Evolutionary conservation across 2,888 invertebrate genomes (phyloP).

Genomic region (Drosophila macrospina): DNA sequence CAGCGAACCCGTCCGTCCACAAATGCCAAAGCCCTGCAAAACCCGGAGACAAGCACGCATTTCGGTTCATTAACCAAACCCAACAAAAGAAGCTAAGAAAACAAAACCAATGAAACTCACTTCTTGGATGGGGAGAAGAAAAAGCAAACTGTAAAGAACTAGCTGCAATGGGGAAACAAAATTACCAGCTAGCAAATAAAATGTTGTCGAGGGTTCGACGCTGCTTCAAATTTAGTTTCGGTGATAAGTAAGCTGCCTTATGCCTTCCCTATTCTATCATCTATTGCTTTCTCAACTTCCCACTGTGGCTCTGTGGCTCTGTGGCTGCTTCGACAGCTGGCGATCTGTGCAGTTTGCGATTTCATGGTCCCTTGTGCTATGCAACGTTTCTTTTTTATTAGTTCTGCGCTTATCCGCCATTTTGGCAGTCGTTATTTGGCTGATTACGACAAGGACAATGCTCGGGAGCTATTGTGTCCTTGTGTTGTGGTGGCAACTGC

Average conservation of each 20-base stretch:
- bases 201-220: conserved; percentile 76
- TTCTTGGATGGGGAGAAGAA: conserved; percentile 18
- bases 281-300: no score
- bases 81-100: conserved; percentile 58
- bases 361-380: conserved; percentile 52
- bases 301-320: no score
- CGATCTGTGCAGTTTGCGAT: conserved; percentile 66
- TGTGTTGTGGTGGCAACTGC: conserved; percentile 16
- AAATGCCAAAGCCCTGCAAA: conserved; percentile 23
- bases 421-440: conserved; percentile 74
- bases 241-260: conserved; percentile 55
- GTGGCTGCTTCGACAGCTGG: conserved; percentile 1
- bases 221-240: conserved; percentile 56
- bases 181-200: conserved; percentile 78
- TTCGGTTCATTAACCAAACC: conserved; percentile 79
- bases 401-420: conserved; percentile 75
- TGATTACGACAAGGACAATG: conserved; percentile 76
- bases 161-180: conserved; percentile 64
- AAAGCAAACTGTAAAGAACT: conserved; percentile 49
- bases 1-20: conserved; percentile 56
- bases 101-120: conserved; percentile 29
- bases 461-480: conserved; percentile 25
- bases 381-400: conserved; percentile 76
- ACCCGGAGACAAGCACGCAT: conserved; percentile 71
- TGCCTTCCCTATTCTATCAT: background rate